Evolutionary conservation across 2,888 invertebrate species (phyloP).

Genomic region (Drosophila macrospina): DNA sequence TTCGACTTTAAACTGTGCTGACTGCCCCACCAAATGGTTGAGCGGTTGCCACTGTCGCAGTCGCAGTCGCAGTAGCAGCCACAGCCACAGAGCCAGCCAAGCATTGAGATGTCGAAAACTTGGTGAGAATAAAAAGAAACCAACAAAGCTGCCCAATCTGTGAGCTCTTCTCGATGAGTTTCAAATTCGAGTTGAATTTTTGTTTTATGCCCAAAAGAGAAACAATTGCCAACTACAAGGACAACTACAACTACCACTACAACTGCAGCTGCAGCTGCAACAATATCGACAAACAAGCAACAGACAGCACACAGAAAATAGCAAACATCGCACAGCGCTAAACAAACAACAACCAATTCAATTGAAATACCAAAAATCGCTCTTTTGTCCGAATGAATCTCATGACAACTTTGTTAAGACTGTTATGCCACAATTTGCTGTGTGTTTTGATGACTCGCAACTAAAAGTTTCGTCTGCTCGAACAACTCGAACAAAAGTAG

Average conservation of each 20-base stretch:
- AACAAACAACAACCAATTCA: constrained; percentile 16
- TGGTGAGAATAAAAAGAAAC: background rate
- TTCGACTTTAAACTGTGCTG: constrained; percentile 27
- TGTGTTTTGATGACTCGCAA: background rate
- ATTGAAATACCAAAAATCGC: constrained; percentile 16
- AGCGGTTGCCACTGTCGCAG: background rate
- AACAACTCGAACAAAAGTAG: background rate
- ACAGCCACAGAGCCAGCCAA: background rate
- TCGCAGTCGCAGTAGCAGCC: background rate
- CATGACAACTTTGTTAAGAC: constrained; percentile 24
- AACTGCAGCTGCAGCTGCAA: constrained; percentile 11
- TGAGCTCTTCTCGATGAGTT: constrained; percentile 6
- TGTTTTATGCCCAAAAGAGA: constrained; percentile 16
- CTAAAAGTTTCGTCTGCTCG: background rate
- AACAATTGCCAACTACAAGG: constrained; percentile 20
- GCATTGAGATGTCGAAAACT: constrained; percentile 42
- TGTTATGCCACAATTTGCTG: constrained; percentile 15
- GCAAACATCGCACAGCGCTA: too few relatives aligned
- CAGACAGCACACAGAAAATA: constrained; percentile 1
- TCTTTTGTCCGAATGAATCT: constrained; percentile 17
- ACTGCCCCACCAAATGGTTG: constrained; percentile 27
- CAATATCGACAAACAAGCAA: constrained; percentile 12
- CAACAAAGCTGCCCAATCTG: constrained; percentile 18
- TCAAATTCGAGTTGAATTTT: constrained; percentile 31
- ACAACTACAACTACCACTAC: background rate